These are phyloP conservation scores for Bombus waltoni DNA, from an alignment of 1,140 invertebrate species.

Conservation along the genomic window DNA sequence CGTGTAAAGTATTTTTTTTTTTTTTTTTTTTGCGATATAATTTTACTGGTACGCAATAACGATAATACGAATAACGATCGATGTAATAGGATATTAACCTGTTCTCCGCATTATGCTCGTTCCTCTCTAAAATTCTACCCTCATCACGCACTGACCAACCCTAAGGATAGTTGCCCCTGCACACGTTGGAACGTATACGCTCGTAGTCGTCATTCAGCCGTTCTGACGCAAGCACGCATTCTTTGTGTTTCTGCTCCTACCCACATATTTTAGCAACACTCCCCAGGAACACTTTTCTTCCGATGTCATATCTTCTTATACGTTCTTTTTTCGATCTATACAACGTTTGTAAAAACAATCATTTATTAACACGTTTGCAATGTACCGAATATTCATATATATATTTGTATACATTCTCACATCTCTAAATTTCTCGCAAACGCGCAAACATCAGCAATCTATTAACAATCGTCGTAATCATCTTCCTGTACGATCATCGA, in stretches of 20 bases:
- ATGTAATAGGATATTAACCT: not conserved
- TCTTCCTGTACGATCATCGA: not conserved
- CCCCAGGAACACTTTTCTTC: not conserved
- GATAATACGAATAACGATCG: not conserved
- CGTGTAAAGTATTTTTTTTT: not conserved
- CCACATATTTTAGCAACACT: slow-evolving; percentile 7
- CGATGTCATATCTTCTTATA: not conserved
- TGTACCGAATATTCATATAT: no score
- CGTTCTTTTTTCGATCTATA: not conserved
- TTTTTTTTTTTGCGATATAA: not conserved
- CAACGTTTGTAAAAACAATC: not conserved
- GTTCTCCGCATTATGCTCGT: not conserved
- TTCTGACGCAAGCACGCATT: slow-evolving; percentile 4
- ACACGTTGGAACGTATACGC: not conserved
- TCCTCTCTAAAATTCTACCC: not conserved
- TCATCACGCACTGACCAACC: slow-evolving; percentile 20
- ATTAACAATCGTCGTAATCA: not conserved
- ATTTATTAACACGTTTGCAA: not conserved
- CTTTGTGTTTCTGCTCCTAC: slow-evolving; percentile 8
- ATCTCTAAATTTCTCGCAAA: not conserved
- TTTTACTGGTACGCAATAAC: not conserved
- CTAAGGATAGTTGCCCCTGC: not conserved
- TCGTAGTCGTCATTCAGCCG: not conserved
- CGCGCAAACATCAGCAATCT: not conserved
- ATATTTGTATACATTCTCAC: no score